Base-by-base conservation (phyloP, 2,113 vertebrate species). In the Paramormyrops kingsleyae region DNA sequence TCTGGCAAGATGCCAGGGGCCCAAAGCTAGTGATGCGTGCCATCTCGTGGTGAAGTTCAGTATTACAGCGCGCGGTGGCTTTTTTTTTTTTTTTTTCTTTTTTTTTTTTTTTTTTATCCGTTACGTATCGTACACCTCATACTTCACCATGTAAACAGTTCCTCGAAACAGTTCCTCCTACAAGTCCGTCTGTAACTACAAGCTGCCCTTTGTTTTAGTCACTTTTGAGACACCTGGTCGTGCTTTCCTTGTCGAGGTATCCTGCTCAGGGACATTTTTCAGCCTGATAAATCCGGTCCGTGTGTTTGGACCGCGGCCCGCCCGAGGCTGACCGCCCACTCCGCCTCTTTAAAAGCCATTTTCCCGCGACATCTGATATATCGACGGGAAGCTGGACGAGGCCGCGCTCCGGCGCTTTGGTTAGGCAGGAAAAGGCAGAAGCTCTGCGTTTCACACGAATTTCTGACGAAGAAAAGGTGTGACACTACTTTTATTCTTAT, bases 1-100 rank as follows among this genome's bases (percentile, higher is more conserved):
- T 93, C 91, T 89, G 94, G 95, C 94, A 90, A 13, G 87, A 70
- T 90, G 95, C 95, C 95, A 96, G 92, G 89, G 17, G 62, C 39
- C 74, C 2, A 89, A 70, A 66, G 70, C 83, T 89, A 56, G 94
- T 90, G 91, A 91, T 86, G 90, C 39, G 89, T 90, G 88, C 95
- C 95, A 95, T 94, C 95, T 93, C 92, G 93, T 90, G 95, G 92
- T 80, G 0, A 1, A 50, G 2, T 9, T 5, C 50, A 31, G 31
- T 83, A 91, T 31, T 90, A 90, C 92, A 53, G 42, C 27, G 19
- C 2, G 31, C 31, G 6, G 13, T 83, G 7, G 5, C 21, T 17
- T 80, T 42, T 44, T 19, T 50, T 15, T 50, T 77, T 27, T 15
- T 7, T 15, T 83, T 19, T 83, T 80, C 6, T 47, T 39, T 2